phyloP scores from a whole-genome alignment of 2,888 invertebrate species.

The Drosophila parthenogenetica region DNA sequence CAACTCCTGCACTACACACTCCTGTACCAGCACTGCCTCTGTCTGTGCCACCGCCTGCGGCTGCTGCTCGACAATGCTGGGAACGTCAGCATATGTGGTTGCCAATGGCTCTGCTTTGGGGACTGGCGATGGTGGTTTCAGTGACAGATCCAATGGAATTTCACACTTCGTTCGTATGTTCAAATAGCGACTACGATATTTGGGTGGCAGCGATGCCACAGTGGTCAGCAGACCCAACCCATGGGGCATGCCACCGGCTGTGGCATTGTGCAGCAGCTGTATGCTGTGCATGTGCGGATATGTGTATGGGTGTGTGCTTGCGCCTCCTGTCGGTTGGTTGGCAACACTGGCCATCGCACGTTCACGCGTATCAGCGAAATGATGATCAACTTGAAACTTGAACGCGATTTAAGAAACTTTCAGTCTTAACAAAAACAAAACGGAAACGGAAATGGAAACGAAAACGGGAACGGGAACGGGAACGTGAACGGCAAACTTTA shows the following conservation, averaged over 20 bases:
- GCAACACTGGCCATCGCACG: conserved; percentile 65
- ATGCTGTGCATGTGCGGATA: conserved; percentile 70
- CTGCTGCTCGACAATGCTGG: conserved; percentile 25
- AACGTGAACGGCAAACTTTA: conserved; percentile 6
- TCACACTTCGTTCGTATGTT: conserved; percentile 83
- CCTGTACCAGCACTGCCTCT: too few species aligned
- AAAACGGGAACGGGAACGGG: conserved; percentile 42
- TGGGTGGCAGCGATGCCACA: conserved; percentile 84
- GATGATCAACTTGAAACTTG: conserved; percentile 63
- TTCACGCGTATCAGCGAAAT: conserved; percentile 56
- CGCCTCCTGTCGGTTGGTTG: conserved; percentile 39
- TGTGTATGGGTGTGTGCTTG: conserved; percentile 38
- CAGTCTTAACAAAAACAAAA: conserved; percentile 4
- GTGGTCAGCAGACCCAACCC: conserved; percentile 84
- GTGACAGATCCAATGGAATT: conserved; percentile 90
- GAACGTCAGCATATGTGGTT: background rate
- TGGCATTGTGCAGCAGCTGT: conserved; percentile 74
- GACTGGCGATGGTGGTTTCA: conserved; percentile 86
- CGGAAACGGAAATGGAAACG: background rate
- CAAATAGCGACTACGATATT: conserved; percentile 85
- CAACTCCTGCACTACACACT: too few species aligned
- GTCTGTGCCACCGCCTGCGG: too few species aligned
- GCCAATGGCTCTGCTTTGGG: conserved; percentile 26
- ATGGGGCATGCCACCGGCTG: conserved; percentile 76
- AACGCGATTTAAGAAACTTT: conserved; percentile 57